Evolutionary conservation across 2,888 invertebrate genomes (phyloP).

Genomic region (Melipona bicolor): DNA sequence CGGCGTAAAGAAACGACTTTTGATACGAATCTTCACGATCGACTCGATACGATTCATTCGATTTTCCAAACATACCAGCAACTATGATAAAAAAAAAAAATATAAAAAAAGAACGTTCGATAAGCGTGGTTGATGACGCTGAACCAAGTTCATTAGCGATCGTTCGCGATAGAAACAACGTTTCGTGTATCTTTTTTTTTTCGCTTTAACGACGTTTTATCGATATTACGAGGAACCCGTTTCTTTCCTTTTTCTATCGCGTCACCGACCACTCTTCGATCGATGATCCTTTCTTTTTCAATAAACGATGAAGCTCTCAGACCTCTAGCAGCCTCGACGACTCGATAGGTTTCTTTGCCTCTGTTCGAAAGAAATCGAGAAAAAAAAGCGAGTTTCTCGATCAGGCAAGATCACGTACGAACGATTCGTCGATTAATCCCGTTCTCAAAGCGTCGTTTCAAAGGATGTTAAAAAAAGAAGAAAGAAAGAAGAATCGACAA

Average conservation of each 20-base stretch:
- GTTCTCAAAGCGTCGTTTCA: neutral
- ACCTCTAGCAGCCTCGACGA: neutral
- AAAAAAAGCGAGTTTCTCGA: neutral
- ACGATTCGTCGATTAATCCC: neutral
- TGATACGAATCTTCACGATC: conserved; percentile 21
- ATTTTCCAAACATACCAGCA: neutral
- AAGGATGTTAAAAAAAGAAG: neutral
- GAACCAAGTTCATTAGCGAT: neutral
- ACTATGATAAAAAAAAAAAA: neutral
- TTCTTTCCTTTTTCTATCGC: conserved; percentile 13
- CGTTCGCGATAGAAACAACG: conserved; percentile 31
- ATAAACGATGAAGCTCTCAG: neutral
- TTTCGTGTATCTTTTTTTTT: conserved; percentile 6
- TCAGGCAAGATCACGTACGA: neutral
- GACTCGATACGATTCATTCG: conserved; percentile 4
- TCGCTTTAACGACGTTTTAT: conserved; percentile 18
- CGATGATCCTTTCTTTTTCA: conserved; percentile 3
- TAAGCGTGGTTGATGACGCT: neutral
- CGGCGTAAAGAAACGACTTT: neutral
- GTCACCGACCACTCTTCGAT: neutral
- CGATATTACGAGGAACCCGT: conserved; percentile 14
- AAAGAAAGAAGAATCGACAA: neutral
- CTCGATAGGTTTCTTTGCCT: conserved; percentile 12
- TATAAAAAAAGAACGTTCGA: neutral
- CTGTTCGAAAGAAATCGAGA: neutral